A percentile compares a stretch with the other conserved stretches of the same genome.
These are phyloP conservation scores for Montipora cactus DNA, from an alignment of 64 coral and sea anemone species.

Conservation along the genomic window DNA sequence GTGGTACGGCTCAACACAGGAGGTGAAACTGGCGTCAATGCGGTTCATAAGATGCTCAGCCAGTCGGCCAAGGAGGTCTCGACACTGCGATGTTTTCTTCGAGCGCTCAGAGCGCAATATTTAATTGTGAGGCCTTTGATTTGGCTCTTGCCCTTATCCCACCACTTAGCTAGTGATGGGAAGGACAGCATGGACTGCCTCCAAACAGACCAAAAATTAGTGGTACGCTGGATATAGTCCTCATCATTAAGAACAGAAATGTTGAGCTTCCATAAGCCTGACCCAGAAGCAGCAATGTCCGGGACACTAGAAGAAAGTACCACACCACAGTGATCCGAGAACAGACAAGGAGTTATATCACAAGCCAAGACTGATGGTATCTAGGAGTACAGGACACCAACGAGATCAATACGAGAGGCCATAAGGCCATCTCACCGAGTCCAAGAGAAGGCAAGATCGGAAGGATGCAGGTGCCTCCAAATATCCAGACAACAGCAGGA, in stretches of 20 bases:
- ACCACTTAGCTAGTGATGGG: slow-evolving; percentile 9
- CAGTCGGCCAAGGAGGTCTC: background rate
- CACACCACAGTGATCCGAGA: slow-evolving; percentile 43
- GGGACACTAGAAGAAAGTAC: background rate
- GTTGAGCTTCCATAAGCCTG: slow-evolving; percentile 40
- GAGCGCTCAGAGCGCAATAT: background rate
- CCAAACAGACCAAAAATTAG: slow-evolving; percentile 49
- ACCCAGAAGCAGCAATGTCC: background rate
- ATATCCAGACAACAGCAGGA: background rate
- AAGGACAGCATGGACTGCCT: background rate
- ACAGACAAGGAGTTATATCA: slow-evolving; percentile 22
- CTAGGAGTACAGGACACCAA: background rate
- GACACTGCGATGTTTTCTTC: background rate
- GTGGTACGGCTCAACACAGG: background rate
- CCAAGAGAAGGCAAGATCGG: background rate
- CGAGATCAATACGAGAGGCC: slow-evolving; percentile 24
- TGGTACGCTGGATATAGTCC: background rate
- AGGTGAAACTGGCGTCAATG: background rate
- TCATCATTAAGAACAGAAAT: slow-evolving; percentile 1
- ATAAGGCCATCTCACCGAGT: background rate
- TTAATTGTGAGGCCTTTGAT: background rate
- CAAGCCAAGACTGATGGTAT: background rate
- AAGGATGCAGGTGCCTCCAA: slow-evolving; percentile 19
- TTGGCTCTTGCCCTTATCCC: background rate
- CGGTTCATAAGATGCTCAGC: background rate